Base-by-base conservation (phyloP, 2,888 invertebrate genomes). In the Synanthedon andrenaeformis region DNA sequence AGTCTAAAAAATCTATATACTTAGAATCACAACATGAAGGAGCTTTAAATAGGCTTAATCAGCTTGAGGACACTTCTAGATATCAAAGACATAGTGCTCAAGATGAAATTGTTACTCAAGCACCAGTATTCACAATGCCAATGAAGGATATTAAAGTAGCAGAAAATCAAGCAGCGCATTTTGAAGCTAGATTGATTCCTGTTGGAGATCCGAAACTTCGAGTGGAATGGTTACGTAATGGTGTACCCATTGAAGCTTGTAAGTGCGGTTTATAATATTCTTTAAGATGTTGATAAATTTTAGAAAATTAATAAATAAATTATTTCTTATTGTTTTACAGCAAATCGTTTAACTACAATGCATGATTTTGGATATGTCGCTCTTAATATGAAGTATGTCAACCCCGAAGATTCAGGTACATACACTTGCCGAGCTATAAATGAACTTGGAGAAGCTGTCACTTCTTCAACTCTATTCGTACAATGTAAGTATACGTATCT, bases 341-440 rank as follows among this genome's bases (percentile, higher is more conserved):
- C 96, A n/a, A 96, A 96, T 73, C 94, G 96, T 57, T 89, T 95
- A 41, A 95, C 95, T 49, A 97, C 97, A 10, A 96, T 97, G 93
- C 96, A 98, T 74, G 99, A 99, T 77, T 98, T 99, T 76, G 99
- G 99, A 52, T 98, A 97, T 76, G 98, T 98, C 28, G 97, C 97
- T 45, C 88, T 96, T 14, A 96, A 97, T 67, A 94, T 96, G 94
- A 96, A 96, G 74, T 96, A 96, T 67, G 96, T 96, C 0, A 95
- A 95, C 72, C 96, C 97, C 19, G 97, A 97, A 80, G 99, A 99
- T 83, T 96, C 97, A 2, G 98, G 98, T 51, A 96, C 97, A 45
- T 98, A 98, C 79, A 98, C 97, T 2, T 97, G 98, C 75, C 92
- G 96, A 55, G 97, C 98, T 45, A 90, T 92, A 10, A 97, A 98